Base-by-base conservation (phyloP, 2,797 vertebrate genomes). In the Darevskia mixta region DNA sequence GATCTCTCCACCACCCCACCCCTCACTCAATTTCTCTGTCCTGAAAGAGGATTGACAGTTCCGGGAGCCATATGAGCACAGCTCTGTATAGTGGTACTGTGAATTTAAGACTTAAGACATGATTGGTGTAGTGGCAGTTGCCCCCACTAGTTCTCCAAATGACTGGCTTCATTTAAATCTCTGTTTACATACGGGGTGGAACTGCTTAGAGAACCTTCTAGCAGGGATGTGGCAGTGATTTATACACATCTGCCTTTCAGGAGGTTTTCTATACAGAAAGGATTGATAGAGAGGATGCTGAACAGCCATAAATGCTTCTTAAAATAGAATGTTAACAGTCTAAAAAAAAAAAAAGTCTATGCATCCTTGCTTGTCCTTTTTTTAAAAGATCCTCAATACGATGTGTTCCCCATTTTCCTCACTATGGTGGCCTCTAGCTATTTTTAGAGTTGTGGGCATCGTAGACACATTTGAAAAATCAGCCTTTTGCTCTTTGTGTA, bases 111-210 rank as follows among this genome's bases (percentile, higher is more conserved):
- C 17, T 69, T 67, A 23, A 78, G 41, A 75, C 45, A 25, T 38
- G 18, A 66, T 81, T 80, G 43, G 61, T 66, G 58, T 7, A 29
- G 20, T 45, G 18, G 69, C 71, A 45, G 64, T 55, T 87, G 8
- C 66, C 17, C 82, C 35, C 4, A 7, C 32, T 69, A 23, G 1
- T 69, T 41, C 15, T 67, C 81, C 66, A 38, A 82, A 9, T 9
- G 86, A 66, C 2, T 76, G 49, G 27, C 10, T 94, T 32, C 77
- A 38, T 41, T 93, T 82, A 93, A 92, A 87, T 73, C 0, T 73
- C 79, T 20, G 11, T 69, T 73, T 86, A 38, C 0, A 0, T 66
- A 17, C 1, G 2, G 35, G 38, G 17, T 2, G 3, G 73, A 66
- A 76, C 3, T 91, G 76, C 73, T 0, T 11, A 82, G 73, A 79